These are phyloP conservation scores for Numenius arquata DNA, from an alignment of 2,113 vertebrate genomes.

Conservation along the genomic window DNA sequence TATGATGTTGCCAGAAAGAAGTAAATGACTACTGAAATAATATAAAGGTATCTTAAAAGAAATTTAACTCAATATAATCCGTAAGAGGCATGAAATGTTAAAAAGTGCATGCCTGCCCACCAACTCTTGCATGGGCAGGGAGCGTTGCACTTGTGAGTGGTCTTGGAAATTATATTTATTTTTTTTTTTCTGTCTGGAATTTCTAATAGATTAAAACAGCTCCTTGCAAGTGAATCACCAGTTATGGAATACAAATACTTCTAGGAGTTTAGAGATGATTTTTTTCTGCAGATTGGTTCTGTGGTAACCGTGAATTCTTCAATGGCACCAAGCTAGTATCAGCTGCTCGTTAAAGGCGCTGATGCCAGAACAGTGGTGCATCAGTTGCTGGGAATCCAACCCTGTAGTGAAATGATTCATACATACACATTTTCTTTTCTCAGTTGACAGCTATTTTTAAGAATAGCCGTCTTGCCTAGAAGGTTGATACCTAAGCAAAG, in stretches of 20 bases:
- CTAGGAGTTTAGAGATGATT: constrained; percentile 27
- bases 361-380: constrained; percentile 66
- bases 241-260: constrained; percentile 8
- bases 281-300: constrained; percentile 46
- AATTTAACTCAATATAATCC: not conserved
- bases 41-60: not conserved
- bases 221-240: not conserved
- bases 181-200: not conserved
- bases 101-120: not conserved
- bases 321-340: constrained; percentile 62
- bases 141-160: not conserved
- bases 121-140: not conserved
- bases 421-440: constrained; percentile 63
- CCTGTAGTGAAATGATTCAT: constrained; percentile 60
- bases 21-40: not conserved
- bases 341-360: constrained; percentile 61
- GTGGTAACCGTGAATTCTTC: constrained; percentile 60
- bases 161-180: not conserved
- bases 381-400: constrained; percentile 57
- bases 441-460: constrained; percentile 71
- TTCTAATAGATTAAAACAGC: not conserved
- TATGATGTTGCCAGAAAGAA: not conserved
- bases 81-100: not conserved
- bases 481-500: constrained; percentile 50
- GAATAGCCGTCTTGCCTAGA: constrained; percentile 67